Evolutionary conservation across 2,888 invertebrate species (phyloP).

Genomic region (Epiblema foenella): DNA sequence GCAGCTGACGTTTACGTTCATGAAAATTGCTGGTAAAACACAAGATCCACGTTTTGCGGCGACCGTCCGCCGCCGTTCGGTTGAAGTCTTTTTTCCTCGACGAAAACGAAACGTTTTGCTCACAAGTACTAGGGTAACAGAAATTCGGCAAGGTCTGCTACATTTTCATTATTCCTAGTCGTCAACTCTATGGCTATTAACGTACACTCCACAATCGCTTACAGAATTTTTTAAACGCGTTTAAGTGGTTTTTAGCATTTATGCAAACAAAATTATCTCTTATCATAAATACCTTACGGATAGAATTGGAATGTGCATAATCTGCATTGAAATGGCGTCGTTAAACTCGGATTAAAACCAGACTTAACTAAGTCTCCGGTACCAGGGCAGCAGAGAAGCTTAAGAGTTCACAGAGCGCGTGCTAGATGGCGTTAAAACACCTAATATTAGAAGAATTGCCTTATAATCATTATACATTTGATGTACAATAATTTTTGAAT

Average conservation of each 20-base stretch:
- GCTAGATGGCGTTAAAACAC: conserved; percentile 34
- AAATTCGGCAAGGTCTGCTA: conserved; percentile 37
- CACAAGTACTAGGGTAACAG: conserved; percentile 49
- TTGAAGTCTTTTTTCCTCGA: conserved; percentile 39
- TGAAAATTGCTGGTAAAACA: no score
- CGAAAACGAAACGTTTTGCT: conserved; percentile 48
- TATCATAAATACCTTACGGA: conserved; percentile 15
- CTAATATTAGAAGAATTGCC: not conserved
- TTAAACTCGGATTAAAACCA: conserved; percentile 47
- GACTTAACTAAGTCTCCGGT: conserved; percentile 52
- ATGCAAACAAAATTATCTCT: conserved; percentile 30
- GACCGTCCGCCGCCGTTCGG: conserved; percentile 9
- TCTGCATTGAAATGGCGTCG: conserved; percentile 20
- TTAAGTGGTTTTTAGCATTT: conserved; percentile 22
- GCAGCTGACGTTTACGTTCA: no score
- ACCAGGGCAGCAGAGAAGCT: conserved; percentile 49
- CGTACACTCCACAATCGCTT: not conserved
- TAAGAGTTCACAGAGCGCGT: conserved; percentile 24
- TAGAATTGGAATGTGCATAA: conserved; percentile 23
- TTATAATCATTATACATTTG: not conserved
- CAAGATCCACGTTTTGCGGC: no score
- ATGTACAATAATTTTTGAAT: no score
- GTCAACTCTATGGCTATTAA: not conserved
- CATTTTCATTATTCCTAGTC: conserved; percentile 17
- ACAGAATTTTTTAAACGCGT: not conserved